Evolutionary conservation across 2,888 invertebrate species (phyloP).

Genomic region (Linnaemya tessellans): DNA sequence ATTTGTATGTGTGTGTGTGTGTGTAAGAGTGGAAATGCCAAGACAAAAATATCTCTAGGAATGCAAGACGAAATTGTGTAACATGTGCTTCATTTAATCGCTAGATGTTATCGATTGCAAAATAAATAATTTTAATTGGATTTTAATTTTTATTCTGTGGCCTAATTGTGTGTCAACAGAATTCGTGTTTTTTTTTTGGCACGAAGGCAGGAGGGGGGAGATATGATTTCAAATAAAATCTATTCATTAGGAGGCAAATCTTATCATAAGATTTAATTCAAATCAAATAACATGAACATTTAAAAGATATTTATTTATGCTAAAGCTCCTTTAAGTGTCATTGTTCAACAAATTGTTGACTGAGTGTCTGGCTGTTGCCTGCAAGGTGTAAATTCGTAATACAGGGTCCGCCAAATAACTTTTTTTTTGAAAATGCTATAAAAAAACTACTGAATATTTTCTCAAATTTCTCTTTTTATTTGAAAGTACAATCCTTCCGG

Average conservation of each 20-base stretch:
- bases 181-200: neutral
- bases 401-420: too few species aligned
- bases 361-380: too few species aligned
- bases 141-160: constrained; percentile 3
- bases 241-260: neutral
- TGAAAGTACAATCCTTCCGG: too few species aligned
- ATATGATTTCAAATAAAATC: neutral
- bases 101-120: constrained; percentile 26
- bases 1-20: neutral
- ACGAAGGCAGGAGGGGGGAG: neutral
- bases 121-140: constrained; percentile 33
- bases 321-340: too few species aligned
- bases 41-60: constrained; percentile 10
- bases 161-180: constrained; percentile 21
- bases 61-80: constrained; percentile 14
- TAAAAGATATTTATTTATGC: too few species aligned
- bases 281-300: too few species aligned
- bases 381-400: too few species aligned
- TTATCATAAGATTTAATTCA: neutral
- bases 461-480: too few species aligned
- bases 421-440: too few species aligned
- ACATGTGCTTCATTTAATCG: constrained; percentile 45
- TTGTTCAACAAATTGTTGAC: too few species aligned
- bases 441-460: too few species aligned
- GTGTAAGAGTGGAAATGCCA: neutral